Conservation (phyloP, 1,140 invertebrate genomes). For the Halyomorpha halys region DNA sequence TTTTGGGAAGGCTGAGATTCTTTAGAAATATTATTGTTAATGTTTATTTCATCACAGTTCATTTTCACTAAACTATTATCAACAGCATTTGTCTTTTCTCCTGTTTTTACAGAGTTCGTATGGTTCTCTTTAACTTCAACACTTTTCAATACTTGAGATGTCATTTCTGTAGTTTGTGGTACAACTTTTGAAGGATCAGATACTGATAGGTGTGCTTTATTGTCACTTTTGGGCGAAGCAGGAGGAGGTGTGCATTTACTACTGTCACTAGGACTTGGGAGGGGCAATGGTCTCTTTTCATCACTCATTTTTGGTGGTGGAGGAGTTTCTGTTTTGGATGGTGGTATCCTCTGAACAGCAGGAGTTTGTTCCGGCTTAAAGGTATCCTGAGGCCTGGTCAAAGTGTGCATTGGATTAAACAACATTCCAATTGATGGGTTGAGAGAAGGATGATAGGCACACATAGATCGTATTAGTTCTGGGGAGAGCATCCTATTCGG, state of each 20-base stretch:
- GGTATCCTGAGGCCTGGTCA: conserved; percentile 20
- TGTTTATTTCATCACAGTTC: conserved; percentile 14
- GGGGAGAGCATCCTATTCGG: conserved; percentile 22
- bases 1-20: conserved; percentile 10
- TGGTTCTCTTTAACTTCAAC: conserved; percentile 4
- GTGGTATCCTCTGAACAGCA: conserved; percentile 29
- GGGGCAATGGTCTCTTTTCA: neutral
- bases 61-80: conserved; percentile 14
- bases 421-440: conserved; percentile 32
- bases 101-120: neutral
- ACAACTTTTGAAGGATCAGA: neutral
- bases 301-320: neutral
- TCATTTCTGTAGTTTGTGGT: neutral
- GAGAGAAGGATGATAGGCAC: conserved; percentile 31
- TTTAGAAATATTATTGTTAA: conserved; percentile 16
- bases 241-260: neutral
- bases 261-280: neutral
- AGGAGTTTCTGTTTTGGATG: conserved; percentile 23
- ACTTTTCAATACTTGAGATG: neutral
- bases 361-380: conserved; percentile 24
- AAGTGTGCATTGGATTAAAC: conserved; percentile 31
- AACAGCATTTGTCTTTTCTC: neutral
- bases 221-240: neutral
- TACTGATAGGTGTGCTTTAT: neutral
- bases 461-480: conserved; percentile 32